Conservation (phyloP, 2,888 invertebrate genomes). For the Synergus gifuensis region DNA sequence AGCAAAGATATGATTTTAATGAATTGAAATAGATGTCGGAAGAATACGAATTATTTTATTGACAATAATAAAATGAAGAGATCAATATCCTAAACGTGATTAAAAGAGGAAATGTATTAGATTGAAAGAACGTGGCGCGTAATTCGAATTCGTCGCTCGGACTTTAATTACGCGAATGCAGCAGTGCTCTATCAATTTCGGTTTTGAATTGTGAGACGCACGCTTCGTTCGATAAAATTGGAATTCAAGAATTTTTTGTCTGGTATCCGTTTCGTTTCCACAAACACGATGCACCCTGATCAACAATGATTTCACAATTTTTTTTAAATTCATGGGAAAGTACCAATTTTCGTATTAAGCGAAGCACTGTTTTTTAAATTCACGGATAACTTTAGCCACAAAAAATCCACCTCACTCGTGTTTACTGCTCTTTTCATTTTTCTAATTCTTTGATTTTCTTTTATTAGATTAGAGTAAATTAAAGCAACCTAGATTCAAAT, state of each 20-base stretch:
- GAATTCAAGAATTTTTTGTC: constrained; percentile 18
- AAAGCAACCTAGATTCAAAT: too few species aligned
- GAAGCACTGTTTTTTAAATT: neutral
- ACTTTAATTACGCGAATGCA: constrained; percentile 48
- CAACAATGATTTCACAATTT: constrained; percentile 1
- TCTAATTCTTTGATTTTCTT: neutral
- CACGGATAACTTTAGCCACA: neutral
- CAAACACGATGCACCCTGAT: neutral
- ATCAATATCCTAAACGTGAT: constrained; percentile 11
- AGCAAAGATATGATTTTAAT: neutral
- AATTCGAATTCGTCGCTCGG: constrained; percentile 28
- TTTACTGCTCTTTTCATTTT: neutral
- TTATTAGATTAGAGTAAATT: too few species aligned
- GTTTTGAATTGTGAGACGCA: constrained; percentile 27
- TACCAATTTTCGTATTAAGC: neutral
- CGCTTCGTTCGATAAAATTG: neutral
- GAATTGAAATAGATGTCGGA: neutral
- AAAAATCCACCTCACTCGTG: neutral
- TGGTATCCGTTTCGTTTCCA: neutral
- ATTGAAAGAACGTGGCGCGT: neutral
- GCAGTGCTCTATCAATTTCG: constrained; percentile 41
- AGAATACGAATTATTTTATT: neutral
- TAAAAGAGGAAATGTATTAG: neutral
- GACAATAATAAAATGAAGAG: neutral
- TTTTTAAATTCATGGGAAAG: neutral